Evolutionary conservation across 2,888 invertebrate species (phyloP), one percentile per base, ranked within the genome.

Genomic region (Trissonchulus sp.): DNA sequence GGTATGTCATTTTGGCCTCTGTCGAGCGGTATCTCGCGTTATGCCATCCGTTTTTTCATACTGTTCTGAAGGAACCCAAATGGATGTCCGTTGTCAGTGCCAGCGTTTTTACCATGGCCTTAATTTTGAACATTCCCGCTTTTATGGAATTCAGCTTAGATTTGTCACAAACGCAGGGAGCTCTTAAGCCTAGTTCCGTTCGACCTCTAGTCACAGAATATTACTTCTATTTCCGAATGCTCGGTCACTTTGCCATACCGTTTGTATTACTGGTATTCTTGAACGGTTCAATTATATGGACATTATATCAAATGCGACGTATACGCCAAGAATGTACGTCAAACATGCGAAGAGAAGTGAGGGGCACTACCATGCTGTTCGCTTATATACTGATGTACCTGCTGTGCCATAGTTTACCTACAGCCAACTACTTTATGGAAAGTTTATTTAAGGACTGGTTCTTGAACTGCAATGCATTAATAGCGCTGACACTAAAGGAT

Each of bases 311-410:
- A 15, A 65, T 65, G 65, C 8, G 3, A 65, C 15, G 31, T 31
- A 18, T n/a, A 8, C 65, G 65, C 8, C 28, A 65, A 18, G 15
- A 30, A 65, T 31, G 28, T 30, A 18, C 65, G 8, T 15, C n/a
- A n/a, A 65, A 8, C 8, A 65, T 65, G 65, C 15, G 8, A 15
- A 65, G 34, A 31, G 65, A 65, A 65, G 65, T 65, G 15, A 30
- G 65, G 15, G 65, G 65, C 31, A n/a, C 31, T 3, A 65, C 65
- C 8, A 65, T 65, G 65, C 34, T 65, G 28, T 3, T 65, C 15
- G 65, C 65, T 65, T 65, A 65, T n/a, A 65, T 65, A 65, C 15
- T n/a, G 28, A 65, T 65, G 34, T 65, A 31, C 34, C 15, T 65
- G 28, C 15, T 8, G 15, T 65, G 65, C 34, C 65, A 65, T 30